Conservation (phyloP, 2,797 vertebrate genomes). For the Falco biarmicus region DNA sequence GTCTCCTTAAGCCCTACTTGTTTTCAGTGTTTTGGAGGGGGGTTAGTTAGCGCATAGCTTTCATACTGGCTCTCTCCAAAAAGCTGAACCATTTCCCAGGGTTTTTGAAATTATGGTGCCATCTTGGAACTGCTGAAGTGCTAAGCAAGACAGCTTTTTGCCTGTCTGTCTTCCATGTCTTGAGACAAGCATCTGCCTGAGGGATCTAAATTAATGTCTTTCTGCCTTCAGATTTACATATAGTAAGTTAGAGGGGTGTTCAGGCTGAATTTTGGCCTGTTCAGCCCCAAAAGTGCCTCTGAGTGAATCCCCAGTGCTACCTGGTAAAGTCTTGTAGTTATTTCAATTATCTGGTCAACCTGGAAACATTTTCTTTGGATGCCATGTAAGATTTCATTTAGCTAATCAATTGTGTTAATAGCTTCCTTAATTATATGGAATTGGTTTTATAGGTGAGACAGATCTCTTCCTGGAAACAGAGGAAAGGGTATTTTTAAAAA, state of each 20-base stretch:
- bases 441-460: background rate
- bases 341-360: background rate
- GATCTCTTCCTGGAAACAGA: background rate
- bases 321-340: background rate
- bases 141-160: slow-evolving; percentile 22
- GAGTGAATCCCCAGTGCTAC: background rate
- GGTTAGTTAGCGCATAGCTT: background rate
- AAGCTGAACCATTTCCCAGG: slow-evolving; percentile 1
- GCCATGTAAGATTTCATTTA: background rate
- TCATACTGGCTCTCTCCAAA: background rate
- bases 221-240: background rate
- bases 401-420: background rate
- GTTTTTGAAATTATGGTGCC: slow-evolving; percentile 26
- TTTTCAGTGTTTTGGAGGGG: background rate
- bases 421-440: background rate
- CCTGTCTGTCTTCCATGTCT: slow-evolving; percentile 42
- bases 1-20: background rate
- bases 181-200: slow-evolving; percentile 7
- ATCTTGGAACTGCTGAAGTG: slow-evolving; percentile 17
- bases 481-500: background rate
- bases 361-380: background rate
- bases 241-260: background rate
- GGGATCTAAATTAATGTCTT: background rate
- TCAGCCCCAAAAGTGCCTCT: slow-evolving; percentile 40
- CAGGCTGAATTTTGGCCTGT: background rate